Base-by-base conservation (phyloP, 1,140 invertebrate species). In the Hypsibius dujardini region DNA sequence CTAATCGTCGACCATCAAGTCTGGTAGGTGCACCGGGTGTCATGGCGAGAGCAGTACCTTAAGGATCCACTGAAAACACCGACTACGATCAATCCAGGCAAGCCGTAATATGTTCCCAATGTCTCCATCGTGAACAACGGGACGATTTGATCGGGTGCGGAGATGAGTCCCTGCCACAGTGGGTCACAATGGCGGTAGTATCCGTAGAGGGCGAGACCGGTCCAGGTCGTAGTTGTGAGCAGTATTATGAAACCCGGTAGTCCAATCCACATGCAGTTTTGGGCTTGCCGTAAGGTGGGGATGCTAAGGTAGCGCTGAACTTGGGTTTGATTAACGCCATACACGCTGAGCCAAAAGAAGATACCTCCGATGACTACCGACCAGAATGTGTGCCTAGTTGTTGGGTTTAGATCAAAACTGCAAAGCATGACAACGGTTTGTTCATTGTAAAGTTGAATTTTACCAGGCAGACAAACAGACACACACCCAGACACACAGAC, bases 281-380 rank as follows among this genome's bases (percentile, higher is more conserved):
- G 85, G 1, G 88, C 88, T 69, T 84, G 79, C 72, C 79, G 81
- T 1, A 90, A 76, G 14, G 83, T 87, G 0, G 87, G 85, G 50
- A 88, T 75, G 85, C 88, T 88, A 62, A 95, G 84, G 76, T 92
- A 93, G 76, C 94, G 88, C 78, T 96, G 92, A 7, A 95, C 87
- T 59, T 92, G 91, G 0, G 92, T 88, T 78, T 96, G 92, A 80
- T 95, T 95, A 46, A 89, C 87, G 73, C 89, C 92, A 77, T 92
- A 94, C 77, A 95, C 85, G 1, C 90, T 88, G 1, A 91, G 82
- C 88, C 92, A 95, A 60, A 91, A 94, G 74, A 95, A 88, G 50
- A 88, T 87, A 0, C 90, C 90, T n/a, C 92, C 92, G 73, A 96
- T 82, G 1, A 88, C 83, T n/a, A 95, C 84, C 1, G 89, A 86